Base-by-base conservation (phyloP, 2,888 invertebrate genomes). In the Diachrysia chrysitis region DNA sequence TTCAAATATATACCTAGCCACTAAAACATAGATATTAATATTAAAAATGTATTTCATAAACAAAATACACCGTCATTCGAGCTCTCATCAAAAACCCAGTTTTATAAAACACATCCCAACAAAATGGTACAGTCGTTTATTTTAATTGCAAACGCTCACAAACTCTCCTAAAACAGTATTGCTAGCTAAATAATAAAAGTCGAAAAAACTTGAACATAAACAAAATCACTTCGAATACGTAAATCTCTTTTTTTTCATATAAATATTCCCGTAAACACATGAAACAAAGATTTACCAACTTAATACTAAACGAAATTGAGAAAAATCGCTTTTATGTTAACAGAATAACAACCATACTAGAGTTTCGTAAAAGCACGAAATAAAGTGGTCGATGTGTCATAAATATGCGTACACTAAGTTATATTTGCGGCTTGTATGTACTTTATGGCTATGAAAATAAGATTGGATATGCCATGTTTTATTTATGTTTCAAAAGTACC, bases 251-350 rank as follows among this genome's bases (percentile, higher is more conserved):
- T n/a, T 83, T 82, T 65, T 61, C 60, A 58, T 58, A 59, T 17
- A 79, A 82, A 85, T 42, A 82, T 73, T 80, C 83, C 74, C 79
- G 80, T 80, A 84, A 82, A 80, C 80, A 75, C 82, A 84, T 85
- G 83, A 84, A 83, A 84, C 81, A 73, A 70, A 78, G 42, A 78
- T 73, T 66, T 58, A 63, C 75, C 66, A 78, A 73, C 51, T 29
- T 60, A 64, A 64, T 42, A 60, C 21, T 46, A 25, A 37, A n/a
- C 7, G 14, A 9, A n/a, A 17, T 23, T 6, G 1, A 29, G 23
- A 21, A 53, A 10, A 70, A 25, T 21, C 14, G 54, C 55, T 66
- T 69, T 66, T 80, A 79, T 23, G 0, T 1, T 9, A 0, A 9
- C 17, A 1, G 1, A 5, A 51, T 73, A 79, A 54, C 17, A 58